phyloP scores from a whole-genome alignment of 2,797 vertebrate genomes.

The Potorous gilbertii region DNA sequence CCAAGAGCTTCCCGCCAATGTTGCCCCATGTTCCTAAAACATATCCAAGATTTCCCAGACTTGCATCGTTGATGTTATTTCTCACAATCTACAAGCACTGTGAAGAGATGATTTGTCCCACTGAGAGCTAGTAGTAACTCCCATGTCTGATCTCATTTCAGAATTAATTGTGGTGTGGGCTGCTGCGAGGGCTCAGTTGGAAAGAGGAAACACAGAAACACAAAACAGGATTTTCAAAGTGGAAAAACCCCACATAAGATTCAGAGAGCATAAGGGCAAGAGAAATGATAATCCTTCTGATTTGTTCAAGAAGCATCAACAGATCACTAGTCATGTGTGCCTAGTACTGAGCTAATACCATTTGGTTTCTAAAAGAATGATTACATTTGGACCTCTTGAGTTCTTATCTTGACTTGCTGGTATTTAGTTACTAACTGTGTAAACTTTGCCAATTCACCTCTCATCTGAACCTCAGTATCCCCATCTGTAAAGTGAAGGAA shows the following conservation, averaged over 20 bases:
- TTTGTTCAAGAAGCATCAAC: constrained; percentile 16
- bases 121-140: constrained; percentile 61
- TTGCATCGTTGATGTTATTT: neutral
- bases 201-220: constrained; percentile 51
- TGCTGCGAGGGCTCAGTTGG: constrained; percentile 42
- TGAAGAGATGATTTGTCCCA: constrained; percentile 50
- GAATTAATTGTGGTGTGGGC: constrained; percentile 67
- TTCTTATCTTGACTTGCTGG: neutral
- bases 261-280: neutral
- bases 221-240: constrained; percentile 65
- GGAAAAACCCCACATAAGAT: constrained; percentile 12
- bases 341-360: neutral
- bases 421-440: neutral
- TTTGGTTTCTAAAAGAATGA: neutral
- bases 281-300: neutral
- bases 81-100: constrained; percentile 32
- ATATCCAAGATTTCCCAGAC: neutral
- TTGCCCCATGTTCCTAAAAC: neutral
- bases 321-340: neutral
- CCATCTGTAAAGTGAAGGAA: neutral
- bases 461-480: neutral
- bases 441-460: neutral
- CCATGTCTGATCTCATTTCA: constrained; percentile 67
- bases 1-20: neutral
- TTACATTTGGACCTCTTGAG: neutral